These are phyloP conservation scores for Archegozetes longisetosus DNA, from an alignment of 1,140 invertebrate genomes.

Conservation along the genomic window DNA sequence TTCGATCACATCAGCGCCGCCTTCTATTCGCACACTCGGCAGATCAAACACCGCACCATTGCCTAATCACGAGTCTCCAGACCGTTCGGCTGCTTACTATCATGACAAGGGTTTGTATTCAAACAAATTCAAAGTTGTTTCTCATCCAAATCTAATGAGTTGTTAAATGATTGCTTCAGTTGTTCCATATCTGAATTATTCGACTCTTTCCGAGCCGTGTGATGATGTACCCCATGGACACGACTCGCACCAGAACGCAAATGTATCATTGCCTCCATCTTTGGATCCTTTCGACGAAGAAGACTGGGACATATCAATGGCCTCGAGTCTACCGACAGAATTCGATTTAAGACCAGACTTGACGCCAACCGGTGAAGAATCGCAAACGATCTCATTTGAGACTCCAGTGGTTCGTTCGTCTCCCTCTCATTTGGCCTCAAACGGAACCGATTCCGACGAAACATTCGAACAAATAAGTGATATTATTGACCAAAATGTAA, in stretches of 20 bases:
- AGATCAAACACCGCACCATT: conserved; percentile 16
- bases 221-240: not conserved
- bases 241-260: not conserved
- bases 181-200: conserved; percentile 15
- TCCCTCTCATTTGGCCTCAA: conserved; percentile 3
- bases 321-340: conserved; percentile 14
- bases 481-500: conserved; percentile 1
- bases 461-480: conserved; percentile 11
- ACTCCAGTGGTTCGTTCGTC: conserved; percentile 14
- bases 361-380: conserved; percentile 17
- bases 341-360: conserved; percentile 16
- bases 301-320: conserved; percentile 12
- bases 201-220: conserved; percentile 12
- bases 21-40: conserved; percentile 11
- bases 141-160: too few relatives aligned
- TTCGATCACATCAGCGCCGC: conserved; percentile 9
- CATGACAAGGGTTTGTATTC: too few relatives aligned
- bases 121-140: too few relatives aligned
- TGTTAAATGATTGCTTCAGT: too few relatives aligned
- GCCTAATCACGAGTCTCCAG: conserved; percentile 2
- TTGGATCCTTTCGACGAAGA: conserved; percentile 16
- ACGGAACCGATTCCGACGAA: not conserved
- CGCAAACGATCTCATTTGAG: conserved; percentile 10
- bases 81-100: not conserved
- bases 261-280: not conserved